Evolutionary conservation across 2,113 vertebrate species (phyloP).

Genomic region (Gambusia affinis): DNA sequence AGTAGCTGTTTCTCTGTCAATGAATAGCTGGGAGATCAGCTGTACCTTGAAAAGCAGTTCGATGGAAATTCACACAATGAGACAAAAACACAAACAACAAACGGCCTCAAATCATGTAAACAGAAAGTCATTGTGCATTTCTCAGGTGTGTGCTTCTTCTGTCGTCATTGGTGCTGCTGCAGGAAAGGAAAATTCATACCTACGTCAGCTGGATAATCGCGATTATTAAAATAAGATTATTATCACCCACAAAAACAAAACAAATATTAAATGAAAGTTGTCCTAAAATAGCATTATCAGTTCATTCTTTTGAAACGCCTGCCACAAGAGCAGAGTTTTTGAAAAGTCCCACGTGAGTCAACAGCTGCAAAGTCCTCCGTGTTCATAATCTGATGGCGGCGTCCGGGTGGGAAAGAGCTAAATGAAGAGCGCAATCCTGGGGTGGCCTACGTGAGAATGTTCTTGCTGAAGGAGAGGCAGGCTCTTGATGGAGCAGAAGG

Average conservation of each 20-base stretch:
- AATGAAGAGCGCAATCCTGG: constrained; percentile 31
- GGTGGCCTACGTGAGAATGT: constrained; percentile 12
- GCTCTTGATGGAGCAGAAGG: constrained; percentile 42
- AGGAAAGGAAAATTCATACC: constrained; percentile 76
- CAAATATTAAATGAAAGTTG: constrained; percentile 74
- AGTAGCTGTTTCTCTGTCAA: constrained; percentile 11
- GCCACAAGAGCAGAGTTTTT: constrained; percentile 61
- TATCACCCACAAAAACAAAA: constrained; percentile 72
- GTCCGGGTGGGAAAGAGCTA: constrained; percentile 17
- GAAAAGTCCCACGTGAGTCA: constrained; percentile 38
- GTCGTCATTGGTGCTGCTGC: constrained; percentile 72
- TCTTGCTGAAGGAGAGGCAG: constrained; percentile 48
- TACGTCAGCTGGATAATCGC: constrained; percentile 75
- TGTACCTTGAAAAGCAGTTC: constrained; percentile 30
- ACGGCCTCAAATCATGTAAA: constrained; percentile 77
- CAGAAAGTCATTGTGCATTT: constrained; percentile 81
- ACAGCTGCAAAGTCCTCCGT: constrained; percentile 33
- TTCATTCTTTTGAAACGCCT: constrained; percentile 56
- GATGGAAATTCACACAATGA: constrained; percentile 54
- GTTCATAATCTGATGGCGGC: constrained; percentile 43
- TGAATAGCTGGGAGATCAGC: constrained; percentile 37
- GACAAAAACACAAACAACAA: constrained; percentile 64
- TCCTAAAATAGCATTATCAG: constrained; percentile 67
- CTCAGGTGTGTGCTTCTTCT: constrained; percentile 78
- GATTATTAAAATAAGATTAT: constrained; percentile 77